Percentiles rank a stretch among this genome's conserved stretches.
Conservation (phyloP, 2,888 invertebrate genomes). For the Buathra laborator region DNA sequence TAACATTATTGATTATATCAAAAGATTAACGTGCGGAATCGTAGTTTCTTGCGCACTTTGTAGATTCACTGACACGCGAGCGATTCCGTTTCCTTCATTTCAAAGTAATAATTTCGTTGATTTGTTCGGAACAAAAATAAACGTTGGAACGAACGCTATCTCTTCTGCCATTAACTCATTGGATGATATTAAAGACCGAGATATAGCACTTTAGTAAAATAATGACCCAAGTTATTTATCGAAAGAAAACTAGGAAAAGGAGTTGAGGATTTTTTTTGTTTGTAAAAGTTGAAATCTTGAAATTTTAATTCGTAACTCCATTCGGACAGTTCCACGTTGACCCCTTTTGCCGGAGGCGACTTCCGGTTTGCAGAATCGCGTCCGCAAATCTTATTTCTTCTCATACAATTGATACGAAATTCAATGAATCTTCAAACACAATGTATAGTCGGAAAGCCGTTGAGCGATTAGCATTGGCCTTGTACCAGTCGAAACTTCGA, state of each 20-base stretch:
- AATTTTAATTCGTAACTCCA: background rate
- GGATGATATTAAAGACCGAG: background rate
- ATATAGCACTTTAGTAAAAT: background rate
- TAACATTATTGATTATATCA: conserved; percentile 13
- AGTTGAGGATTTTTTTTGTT: background rate
- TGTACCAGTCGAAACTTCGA: conserved; percentile 64
- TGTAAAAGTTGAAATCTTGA: background rate
- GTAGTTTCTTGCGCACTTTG: conserved; percentile 1
- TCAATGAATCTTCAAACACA: conserved; percentile 10
- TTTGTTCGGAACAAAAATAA: background rate
- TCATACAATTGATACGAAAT: conserved; percentile 4
- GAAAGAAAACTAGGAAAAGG: background rate
- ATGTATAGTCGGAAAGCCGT: background rate
- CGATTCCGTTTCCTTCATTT: conserved; percentile 37
- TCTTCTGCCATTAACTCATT: background rate
- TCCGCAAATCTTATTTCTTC: background rate
- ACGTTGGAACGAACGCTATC: background rate
- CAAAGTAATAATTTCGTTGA: background rate
- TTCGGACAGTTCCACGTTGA: background rate
- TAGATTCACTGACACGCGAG: conserved; percentile 24
- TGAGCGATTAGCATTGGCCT: conserved; percentile 69
- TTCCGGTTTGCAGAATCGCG: background rate
- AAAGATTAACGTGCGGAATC: conserved; percentile 19
- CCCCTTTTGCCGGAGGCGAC: background rate
- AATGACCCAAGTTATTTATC: background rate